These are phyloP conservation scores for Harpalus rubripes DNA, from an alignment of 2,888 invertebrate species.

Conservation along the genomic window DNA sequence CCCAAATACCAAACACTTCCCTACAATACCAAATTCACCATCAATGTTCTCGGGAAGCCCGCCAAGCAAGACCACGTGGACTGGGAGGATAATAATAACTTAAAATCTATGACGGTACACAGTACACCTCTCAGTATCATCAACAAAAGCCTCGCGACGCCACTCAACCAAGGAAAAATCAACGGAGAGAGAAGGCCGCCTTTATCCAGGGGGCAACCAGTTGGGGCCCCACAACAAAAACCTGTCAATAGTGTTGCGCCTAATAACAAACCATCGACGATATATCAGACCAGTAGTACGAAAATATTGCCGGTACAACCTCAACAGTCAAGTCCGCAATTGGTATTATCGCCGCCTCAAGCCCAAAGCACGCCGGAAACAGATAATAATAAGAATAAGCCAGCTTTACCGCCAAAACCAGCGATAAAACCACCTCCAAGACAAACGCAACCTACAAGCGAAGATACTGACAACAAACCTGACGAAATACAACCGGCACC, in stretches of 20 bases:
- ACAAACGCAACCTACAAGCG: slow-evolving; percentile 74
- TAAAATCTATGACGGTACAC: slow-evolving; percentile 77
- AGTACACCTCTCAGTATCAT: slow-evolving; percentile 81
- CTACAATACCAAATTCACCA: slow-evolving; percentile 91
- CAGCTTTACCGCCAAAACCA: slow-evolving; percentile 92
- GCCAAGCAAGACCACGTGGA: slow-evolving; percentile 72
- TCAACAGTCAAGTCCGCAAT: slow-evolving; percentile 77
- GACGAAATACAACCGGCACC: slow-evolving; percentile 74
- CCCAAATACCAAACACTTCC: slow-evolving; percentile 95
- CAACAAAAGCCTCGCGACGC: slow-evolving; percentile 84
- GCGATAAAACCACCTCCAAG: slow-evolving; percentile 82
- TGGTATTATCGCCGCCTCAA: slow-evolving; percentile 80
- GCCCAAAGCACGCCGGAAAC: slow-evolving; percentile 81
- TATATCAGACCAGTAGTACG: slow-evolving; percentile 89
- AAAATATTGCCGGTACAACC: slow-evolving; percentile 90
- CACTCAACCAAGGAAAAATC: slow-evolving; percentile 78
- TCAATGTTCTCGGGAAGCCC: slow-evolving; percentile 77
- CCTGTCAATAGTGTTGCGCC: slow-evolving; percentile 93
- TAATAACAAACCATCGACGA: slow-evolving; percentile 86
- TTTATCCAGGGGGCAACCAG: slow-evolving; percentile 72
- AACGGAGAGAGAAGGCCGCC: slow-evolving; percentile 69
- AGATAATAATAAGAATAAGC: slow-evolving; percentile 82
- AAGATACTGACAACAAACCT: slow-evolving; percentile 71
- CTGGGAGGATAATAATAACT: slow-evolving; percentile 50
- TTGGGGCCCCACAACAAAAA: slow-evolving; percentile 82